Evolutionary conservation across 2,113 vertebrate genomes (phyloP).

Genomic region (Ceyx melanurus): DNA sequence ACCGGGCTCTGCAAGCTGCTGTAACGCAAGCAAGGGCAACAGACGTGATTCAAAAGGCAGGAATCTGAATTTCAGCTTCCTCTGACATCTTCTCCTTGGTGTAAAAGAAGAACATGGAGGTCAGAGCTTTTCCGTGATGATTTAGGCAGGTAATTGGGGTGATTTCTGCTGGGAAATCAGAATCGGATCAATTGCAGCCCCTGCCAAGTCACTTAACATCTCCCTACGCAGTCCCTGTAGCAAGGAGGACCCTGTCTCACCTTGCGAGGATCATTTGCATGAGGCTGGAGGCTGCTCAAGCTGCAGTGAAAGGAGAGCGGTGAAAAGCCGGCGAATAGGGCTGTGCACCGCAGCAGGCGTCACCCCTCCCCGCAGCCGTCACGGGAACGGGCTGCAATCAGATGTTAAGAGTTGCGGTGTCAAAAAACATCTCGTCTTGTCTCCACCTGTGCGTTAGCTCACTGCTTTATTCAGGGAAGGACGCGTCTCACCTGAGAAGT

Average conservation of each 20-base stretch:
- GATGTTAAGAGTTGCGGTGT: not conserved
- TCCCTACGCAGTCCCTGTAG: not conserved
- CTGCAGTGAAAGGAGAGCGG: not conserved
- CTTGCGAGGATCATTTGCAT: not conserved
- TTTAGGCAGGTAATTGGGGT: not conserved
- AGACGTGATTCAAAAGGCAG: not conserved
- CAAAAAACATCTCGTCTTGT: not conserved
- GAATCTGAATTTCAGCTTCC: not conserved
- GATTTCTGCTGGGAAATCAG: not conserved
- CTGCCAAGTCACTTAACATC: not conserved
- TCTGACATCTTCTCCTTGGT: not conserved
- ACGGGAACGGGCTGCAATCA: not conserved
- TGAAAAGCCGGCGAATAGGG: not conserved
- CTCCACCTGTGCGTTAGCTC: not conserved
- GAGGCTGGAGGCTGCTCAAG: not conserved
- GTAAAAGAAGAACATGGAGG: not conserved
- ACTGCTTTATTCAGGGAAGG: not conserved
- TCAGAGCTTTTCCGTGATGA: not conserved
- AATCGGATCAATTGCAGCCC: not conserved
- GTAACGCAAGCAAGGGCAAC: not conserved
- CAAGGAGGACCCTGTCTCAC: not conserved
- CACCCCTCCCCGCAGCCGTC: fast-evolving
- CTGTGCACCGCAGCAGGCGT: not conserved
- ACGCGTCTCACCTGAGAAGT: constrained; percentile 17
- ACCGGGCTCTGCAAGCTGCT: not conserved